Conservation (phyloP, 2,888 invertebrate genomes). For the Dendrolimus houi region DNA sequence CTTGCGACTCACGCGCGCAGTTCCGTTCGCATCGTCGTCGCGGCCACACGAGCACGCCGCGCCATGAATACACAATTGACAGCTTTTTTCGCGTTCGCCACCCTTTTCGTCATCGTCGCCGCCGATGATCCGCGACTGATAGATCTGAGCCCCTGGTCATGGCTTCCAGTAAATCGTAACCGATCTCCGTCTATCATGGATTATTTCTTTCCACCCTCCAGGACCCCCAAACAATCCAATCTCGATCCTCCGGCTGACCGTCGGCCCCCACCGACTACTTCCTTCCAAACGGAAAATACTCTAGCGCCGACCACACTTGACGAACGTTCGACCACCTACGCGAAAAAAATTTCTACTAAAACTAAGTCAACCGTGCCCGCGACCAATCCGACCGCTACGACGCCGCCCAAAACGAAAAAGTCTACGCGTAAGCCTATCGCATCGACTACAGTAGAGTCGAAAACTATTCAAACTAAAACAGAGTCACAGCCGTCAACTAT, state of each 20-base stretch:
- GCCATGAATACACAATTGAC: constrained; percentile 54
- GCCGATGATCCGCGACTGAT: constrained; percentile 53
- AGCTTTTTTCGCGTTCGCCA: constrained; percentile 59
- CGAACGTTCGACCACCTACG: constrained; percentile 55
- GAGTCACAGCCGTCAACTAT: constrained; percentile 37
- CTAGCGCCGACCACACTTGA: constrained; percentile 51
- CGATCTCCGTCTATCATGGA: constrained; percentile 69
- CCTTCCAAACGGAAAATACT: constrained; percentile 32
- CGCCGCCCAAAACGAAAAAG: constrained; percentile 57
- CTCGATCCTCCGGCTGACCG: constrained; percentile 61
- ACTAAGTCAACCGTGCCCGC: constrained; percentile 55
- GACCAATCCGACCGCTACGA: constrained; percentile 49
- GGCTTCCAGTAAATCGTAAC: constrained; percentile 55
- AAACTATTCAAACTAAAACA: constrained; percentile 49
- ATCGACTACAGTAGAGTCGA: constrained; percentile 45
- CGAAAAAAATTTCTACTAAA: constrained; percentile 56
- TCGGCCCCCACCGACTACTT: constrained; percentile 39
- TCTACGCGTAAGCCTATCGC: constrained; percentile 40
- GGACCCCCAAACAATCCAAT: constrained; percentile 68
- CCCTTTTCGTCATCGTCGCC: constrained; percentile 34
- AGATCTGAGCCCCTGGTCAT: constrained; percentile 69
- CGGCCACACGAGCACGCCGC: constrained; percentile 65
- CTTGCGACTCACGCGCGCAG: constrained; percentile 53
- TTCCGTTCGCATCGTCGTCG: constrained; percentile 64
- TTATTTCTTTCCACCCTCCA: constrained; percentile 69